Percentiles rank a stretch among this genome's conserved stretches.
phyloP scores from a whole-genome alignment of 37 sponge, comb jelly and placozoan genomes.

The Amphimedon queenslandica region DNA sequence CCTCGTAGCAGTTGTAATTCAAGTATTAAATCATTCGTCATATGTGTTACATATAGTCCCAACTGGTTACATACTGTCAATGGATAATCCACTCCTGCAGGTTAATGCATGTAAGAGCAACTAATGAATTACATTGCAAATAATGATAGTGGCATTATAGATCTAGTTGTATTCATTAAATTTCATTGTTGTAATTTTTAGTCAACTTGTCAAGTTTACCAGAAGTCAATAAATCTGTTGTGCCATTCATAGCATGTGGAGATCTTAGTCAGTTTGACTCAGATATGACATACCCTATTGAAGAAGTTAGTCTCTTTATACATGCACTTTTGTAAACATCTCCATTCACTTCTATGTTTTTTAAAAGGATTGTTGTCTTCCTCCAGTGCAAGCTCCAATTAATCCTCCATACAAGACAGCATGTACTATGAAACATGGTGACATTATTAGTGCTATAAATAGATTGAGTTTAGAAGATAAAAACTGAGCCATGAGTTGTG shows the following conservation, averaged over 20 bases:
- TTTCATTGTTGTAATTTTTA: no score
- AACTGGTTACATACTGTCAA: conserved; percentile 67
- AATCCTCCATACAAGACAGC: conserved; percentile 93
- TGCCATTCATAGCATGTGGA: conserved; percentile 95
- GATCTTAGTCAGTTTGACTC: conserved; percentile 95
- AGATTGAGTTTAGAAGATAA: not conserved
- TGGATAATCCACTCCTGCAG: conserved; percentile 79
- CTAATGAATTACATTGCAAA: not conserved
- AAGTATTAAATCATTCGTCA: conserved; percentile 92
- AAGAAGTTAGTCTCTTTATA: conserved; percentile 8
- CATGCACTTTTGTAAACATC: not conserved
- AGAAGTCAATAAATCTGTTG: conserved; percentile 73
- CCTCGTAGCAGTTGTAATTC: conserved; percentile 93
- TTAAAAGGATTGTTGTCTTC: not conserved
- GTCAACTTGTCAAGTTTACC: conserved; percentile 38
- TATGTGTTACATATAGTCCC: conserved; percentile 76
- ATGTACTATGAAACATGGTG: conserved; percentile 58
- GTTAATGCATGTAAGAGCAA: conserved; percentile 35
- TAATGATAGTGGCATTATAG: no score
- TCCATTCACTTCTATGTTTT: not conserved
- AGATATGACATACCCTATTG: conserved; percentile 87
- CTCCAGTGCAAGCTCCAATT: conserved; percentile 85
- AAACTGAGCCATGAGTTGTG: no score
- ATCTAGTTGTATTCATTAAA: no score
- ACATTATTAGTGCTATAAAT: not conserved